These are phyloP conservation scores for Prolemur simus DNA, from an alignment of 2,113 vertebrate species.

Conservation along the genomic window DNA sequence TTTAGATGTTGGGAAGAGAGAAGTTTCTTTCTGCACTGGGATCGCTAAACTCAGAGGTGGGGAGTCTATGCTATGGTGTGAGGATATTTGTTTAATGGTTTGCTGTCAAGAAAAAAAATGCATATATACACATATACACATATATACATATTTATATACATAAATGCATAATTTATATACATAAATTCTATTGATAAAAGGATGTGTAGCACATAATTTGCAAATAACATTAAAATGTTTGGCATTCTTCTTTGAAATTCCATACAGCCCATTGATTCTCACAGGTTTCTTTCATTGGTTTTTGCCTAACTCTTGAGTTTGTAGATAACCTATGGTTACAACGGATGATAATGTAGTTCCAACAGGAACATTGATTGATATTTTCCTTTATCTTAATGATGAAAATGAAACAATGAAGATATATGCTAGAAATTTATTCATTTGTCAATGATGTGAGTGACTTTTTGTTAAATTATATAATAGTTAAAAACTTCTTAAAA, in stretches of 20 bases:
- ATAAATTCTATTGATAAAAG: background rate
- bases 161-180: background rate
- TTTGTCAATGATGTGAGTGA: background rate
- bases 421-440: background rate
- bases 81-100: background rate
- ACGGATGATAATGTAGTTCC: background rate
- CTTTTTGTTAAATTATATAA: background rate
- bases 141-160: background rate
- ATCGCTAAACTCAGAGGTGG: background rate
- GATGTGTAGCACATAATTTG: background rate
- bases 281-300: background rate
- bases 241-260: background rate
- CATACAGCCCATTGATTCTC: background rate
- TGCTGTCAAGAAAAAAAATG: background rate
- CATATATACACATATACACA: background rate
- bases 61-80: background rate
- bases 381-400: conserved; percentile 14
- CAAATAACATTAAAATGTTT: background rate
- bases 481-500: background rate
- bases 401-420: background rate
- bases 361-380: background rate
- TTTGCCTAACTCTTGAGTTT: background rate
- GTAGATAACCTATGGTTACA: background rate
- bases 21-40: background rate
- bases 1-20: background rate